Base-by-base conservation (phyloP, 2,888 invertebrate species). In the Drosophila pseudotakahashii region DNA sequence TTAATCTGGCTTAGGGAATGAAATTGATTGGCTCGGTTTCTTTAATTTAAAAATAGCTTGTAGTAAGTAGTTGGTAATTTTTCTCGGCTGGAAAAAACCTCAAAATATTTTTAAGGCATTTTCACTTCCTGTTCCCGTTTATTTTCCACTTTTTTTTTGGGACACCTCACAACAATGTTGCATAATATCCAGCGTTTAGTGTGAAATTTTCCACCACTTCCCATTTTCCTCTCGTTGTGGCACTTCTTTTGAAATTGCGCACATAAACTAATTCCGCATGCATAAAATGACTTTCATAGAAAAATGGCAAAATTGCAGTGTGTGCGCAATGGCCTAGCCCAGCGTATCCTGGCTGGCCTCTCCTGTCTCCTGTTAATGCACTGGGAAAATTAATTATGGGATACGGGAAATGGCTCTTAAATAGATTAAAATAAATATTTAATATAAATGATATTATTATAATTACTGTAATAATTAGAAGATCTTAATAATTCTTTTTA, bases 181-280 rank as follows among this genome's bases (percentile, higher is more conserved):
- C 71, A 77, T 84, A 85, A 88, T 85, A 67, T 19, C 58, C 77
- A 73, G 60, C 82, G 77, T 77, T 88, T 85, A 85, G 82, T 82
- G 88, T 81, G 79, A 88, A 85, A 83, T 75, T 85, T 75, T 53
- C 16, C 26, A 26, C 19, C 47, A 53, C 53, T 36, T 34, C 37
- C 52, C 64, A 11, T 52, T 37, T 66, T 26, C 45, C 64, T 41
- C 64, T 41, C 64, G 44, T 45, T 66, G 68, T 48, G 41, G 59
- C 75, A 60, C 61, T 75, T 73, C 69, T 75, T 60, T 88, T 77
- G 55, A 83, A 82, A 88, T 79, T 85, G 86, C 71, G 82, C 86
- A 70, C 80, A 83, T 85, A 88, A 83, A 88, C 88, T 88, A 83
- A 83, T 83, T 83, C 79, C 58, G 78, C 88, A 83, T 83, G 82